Percentiles rank a stretch among this genome's conserved stretches.
Evolutionary conservation across 2,888 invertebrate genomes (phyloP).

Genomic region (Sphaeridia pumilis): DNA sequence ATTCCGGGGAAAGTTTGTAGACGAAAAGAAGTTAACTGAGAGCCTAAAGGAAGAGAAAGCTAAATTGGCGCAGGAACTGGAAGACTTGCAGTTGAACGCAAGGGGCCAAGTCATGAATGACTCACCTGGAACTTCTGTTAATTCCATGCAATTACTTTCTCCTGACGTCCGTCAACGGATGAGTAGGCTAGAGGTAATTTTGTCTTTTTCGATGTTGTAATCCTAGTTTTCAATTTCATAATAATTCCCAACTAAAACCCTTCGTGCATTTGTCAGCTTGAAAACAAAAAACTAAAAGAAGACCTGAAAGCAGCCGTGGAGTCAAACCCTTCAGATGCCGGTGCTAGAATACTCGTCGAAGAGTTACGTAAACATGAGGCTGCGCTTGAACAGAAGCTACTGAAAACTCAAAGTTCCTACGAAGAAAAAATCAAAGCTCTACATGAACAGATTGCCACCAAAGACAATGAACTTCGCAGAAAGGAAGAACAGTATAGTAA

Average conservation of each 20-base stretch:
- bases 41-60: conserved; percentile 32
- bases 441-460: conserved; percentile 23
- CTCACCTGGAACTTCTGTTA: conserved; percentile 18
- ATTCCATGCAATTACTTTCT: conserved; percentile 33
- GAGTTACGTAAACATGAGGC: conserved; percentile 32
- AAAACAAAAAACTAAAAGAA: conserved; percentile 31
- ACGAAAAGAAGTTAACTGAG: conserved; percentile 25
- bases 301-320: conserved; percentile 27
- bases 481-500: conserved; percentile 34
- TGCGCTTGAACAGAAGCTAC: conserved; percentile 30
- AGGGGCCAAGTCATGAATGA: conserved; percentile 14
- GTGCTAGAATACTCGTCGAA: conserved; percentile 30
- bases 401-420: conserved; percentile 19
- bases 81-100: conserved; percentile 26
- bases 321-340: conserved; percentile 26
- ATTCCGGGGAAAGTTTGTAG: conserved; percentile 29
- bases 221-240: too few species aligned
- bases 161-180: conserved; percentile 27
- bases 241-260: too few species aligned
- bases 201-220: too few species aligned
- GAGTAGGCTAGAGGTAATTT: conserved; percentile 32
- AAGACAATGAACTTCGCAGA: conserved; percentile 33
- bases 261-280: conserved; percentile 20
- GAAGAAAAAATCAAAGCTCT: conserved; percentile 28
- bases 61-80: conserved; percentile 23